Evolutionary conservation across 2,888 invertebrate species (phyloP), one percentile per base, ranked within the genome.

Genomic region (Steromphala cineraria): DNA sequence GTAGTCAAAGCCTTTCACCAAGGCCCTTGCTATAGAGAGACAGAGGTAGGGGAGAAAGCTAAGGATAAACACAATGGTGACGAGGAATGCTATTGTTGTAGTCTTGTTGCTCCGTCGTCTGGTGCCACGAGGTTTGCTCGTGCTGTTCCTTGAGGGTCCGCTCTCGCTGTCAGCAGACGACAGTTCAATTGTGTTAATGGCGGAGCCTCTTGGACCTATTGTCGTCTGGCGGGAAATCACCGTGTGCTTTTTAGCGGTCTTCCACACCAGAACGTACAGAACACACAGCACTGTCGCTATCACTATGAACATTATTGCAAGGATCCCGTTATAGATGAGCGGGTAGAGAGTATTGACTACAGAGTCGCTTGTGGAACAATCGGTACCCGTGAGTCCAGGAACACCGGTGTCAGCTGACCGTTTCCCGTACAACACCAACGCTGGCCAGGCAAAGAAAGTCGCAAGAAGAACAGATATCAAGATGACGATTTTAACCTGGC

Each of bases 11-110:
- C 83, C 79, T n/a, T 81, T 81, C 21, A 85, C 80, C n/a, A 86
- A 28, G 21, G 85, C 85, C 0, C 85, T 81, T 0, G 87, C 46
- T 13, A 86, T 81, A 75, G 85, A 88, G 19, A 90, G 78, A 3
- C 81, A 52, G 21, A 89, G 82, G 55, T 88, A 87, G 1, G 90
- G 90, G n/a, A 89, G 81, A 56, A 87, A 89, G 78, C 89, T 89
- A 1, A 87, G 4, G 1, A 89, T 84, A 53, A 89, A 90, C 8
- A 87, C 86, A 7, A 87, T 15, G 0, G 90, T 89, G 24, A 90
- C 87, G 8, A 84, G 36, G 52, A 89, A 86, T 0, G 88, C 84
- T 81, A 89, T 89, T 8, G 85, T 67, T 0, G 90, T 89, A 2
- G 89, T 87, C 67, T 83, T 84, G 83, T 83, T 80, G 81, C 10